phyloP scores from a whole-genome alignment of 2,113 vertebrate species.

The Cyrtonyx montezumae region DNA sequence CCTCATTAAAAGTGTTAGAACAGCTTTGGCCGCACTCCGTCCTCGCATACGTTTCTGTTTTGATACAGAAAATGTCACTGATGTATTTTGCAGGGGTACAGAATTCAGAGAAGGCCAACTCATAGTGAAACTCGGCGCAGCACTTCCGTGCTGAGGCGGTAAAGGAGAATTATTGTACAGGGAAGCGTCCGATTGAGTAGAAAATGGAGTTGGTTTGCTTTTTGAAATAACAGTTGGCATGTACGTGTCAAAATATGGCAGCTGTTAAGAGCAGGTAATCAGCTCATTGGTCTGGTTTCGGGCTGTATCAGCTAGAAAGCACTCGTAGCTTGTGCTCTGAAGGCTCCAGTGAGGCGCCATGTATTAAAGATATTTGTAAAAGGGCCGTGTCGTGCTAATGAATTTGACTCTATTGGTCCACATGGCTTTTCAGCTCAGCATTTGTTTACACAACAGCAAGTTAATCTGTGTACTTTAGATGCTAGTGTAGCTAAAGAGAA shows the following conservation, averaged over 20 bases:
- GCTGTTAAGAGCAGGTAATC: background rate
- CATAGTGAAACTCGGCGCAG: slow-evolving; percentile 57
- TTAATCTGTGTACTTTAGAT: background rate
- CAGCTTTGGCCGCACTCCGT: background rate
- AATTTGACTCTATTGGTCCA: background rate
- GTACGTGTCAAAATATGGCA: background rate
- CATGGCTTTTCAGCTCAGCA: background rate
- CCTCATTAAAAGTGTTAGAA: background rate
- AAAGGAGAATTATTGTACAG: background rate
- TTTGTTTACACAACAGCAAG: background rate
- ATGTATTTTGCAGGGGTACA: slow-evolving; percentile 5
- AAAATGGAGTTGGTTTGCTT: slow-evolving; percentile 33
- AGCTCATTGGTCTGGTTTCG: background rate
- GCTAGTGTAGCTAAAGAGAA: background rate
- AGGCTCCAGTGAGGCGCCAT: background rate
- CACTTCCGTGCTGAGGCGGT: slow-evolving; percentile 14
- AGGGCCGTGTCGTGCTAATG: background rate
- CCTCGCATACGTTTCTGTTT: slow-evolving; percentile 7
- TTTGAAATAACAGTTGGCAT: slow-evolving; percentile 17
- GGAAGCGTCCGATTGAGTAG: slow-evolving; percentile 62
- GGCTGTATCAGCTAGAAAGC: background rate
- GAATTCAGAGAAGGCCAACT: slow-evolving; percentile 47
- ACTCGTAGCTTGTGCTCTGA: accelerated
- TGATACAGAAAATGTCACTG: slow-evolving; percentile 3
- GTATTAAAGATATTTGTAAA: background rate